Percentiles rank a stretch among this genome's conserved stretches.
Evolutionary conservation across 2,888 invertebrate genomes (phyloP).

Genomic region (Xestia xanthographa): DNA sequence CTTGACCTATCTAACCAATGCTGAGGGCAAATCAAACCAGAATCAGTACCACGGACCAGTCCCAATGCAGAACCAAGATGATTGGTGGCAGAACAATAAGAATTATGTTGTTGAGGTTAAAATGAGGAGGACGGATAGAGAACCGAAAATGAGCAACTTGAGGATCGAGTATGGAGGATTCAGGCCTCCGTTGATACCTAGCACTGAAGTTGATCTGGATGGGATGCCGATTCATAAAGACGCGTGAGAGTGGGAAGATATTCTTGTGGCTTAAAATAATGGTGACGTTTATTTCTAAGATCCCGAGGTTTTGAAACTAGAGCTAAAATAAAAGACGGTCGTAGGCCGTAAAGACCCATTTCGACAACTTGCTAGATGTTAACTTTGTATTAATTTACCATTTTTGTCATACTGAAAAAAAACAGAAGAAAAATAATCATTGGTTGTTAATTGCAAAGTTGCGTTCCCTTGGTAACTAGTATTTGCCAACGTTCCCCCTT

Average conservation of each 20-base stretch:
- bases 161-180: slow-evolving; percentile 95
- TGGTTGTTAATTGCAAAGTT: not conserved
- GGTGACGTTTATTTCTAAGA: not conserved
- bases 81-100: slow-evolving; percentile 65
- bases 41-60: slow-evolving; percentile 76
- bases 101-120: slow-evolving; percentile 83
- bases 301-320: not conserved
- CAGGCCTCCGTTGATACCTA: slow-evolving; percentile 95
- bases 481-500: not conserved
- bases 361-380: not conserved
- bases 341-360: not conserved
- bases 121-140: slow-evolving; percentile 90
- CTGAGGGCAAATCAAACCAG: slow-evolving; percentile 73
- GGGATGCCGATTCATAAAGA: slow-evolving; percentile 91
- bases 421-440: not conserved
- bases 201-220: slow-evolving; percentile 94
- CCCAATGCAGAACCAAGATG: slow-evolving; percentile 49
- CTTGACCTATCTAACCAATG: slow-evolving; percentile 72
- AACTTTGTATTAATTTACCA: not conserved
- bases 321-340: not conserved
- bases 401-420: not conserved
- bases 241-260: slow-evolving; percentile 40
- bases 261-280: slow-evolving; percentile 22
- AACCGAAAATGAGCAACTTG: slow-evolving; percentile 85
- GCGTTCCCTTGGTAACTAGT: not conserved